Evolutionary conservation across 2,113 vertebrate species (phyloP).

Genomic region (Narcine bancroftii): DNA sequence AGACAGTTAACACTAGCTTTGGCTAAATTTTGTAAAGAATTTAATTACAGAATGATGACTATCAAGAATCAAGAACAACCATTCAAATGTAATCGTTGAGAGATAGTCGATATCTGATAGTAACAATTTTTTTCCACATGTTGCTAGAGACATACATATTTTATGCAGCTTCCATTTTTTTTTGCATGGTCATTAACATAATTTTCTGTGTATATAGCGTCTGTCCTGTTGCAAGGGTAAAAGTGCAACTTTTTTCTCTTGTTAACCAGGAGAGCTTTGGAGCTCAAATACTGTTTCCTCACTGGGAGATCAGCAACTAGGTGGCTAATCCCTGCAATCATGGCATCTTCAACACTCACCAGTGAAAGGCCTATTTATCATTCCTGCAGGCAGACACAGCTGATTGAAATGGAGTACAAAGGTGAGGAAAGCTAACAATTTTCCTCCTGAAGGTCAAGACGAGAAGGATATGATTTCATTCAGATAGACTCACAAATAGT

Average conservation of each 20-base stretch:
- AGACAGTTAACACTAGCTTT: neutral
- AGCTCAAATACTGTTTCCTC: neutral
- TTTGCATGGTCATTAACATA: neutral
- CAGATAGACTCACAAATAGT: conserved; percentile 27
- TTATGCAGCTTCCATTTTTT: neutral
- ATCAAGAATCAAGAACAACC: neutral
- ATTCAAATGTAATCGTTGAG: neutral
- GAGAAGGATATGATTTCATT: conserved; percentile 37
- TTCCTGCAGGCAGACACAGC: conserved; percentile 31
- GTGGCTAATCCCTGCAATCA: neutral
- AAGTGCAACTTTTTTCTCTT: neutral
- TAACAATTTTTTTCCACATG: neutral
- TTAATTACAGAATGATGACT: neutral
- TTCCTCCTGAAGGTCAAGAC: conserved; percentile 36
- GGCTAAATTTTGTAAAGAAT: neutral
- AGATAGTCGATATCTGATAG: neutral
- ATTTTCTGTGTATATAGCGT: neutral
- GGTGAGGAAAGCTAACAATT: conserved; percentile 33
- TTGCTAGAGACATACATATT: neutral
- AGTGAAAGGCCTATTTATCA: conserved; percentile 35
- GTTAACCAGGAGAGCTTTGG: neutral
- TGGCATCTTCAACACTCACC: neutral
- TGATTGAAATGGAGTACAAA: conserved; percentile 28
- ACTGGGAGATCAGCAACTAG: neutral
- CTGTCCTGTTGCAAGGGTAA: too few relatives aligned